phyloP scores from a whole-genome alignment of 2,113 vertebrate species.

The Laticauda laticaudata region DNA sequence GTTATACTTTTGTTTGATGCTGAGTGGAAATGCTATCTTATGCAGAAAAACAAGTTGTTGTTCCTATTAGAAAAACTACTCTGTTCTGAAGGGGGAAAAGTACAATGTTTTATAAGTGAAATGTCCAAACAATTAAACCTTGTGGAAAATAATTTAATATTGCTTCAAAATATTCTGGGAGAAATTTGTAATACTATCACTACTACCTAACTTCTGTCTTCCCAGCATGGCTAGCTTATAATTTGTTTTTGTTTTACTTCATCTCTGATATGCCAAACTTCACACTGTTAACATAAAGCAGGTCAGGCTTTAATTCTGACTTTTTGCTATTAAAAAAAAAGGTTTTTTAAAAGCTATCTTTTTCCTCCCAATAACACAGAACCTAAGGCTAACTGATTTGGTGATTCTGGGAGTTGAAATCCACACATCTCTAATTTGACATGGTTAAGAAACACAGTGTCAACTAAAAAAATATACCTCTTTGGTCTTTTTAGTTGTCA shows the following conservation, averaged over 20 bases:
- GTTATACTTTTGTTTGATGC: conserved; percentile 10
- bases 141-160: conserved; percentile 37
- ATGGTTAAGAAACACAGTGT: not conserved
- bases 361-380: not conserved
- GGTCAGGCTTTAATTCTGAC: conserved; percentile 18
- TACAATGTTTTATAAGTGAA: conserved; percentile 47
- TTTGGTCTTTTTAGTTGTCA: too few relatives aligned
- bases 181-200: conserved; percentile 15
- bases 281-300: not conserved
- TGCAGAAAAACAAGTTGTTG: not conserved
- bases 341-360: not conserved
- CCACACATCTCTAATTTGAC: not conserved
- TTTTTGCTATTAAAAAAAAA: conserved; percentile 44
- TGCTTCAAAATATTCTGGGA: not conserved
- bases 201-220: conserved; percentile 20
- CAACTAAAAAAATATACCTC: too few relatives aligned
- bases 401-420: not conserved
- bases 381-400: not conserved
- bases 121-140: conserved; percentile 37
- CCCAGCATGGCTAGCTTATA: conserved; percentile 18
- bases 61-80: not conserved
- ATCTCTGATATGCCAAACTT: not conserved
- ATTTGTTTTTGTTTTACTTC: conserved; percentile 26
- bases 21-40: conserved; percentile 29
- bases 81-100: not conserved